Conservation (phyloP, 30 jellyfish, hydroid and myxozoan species). For the Rhopilema esculentum region DNA sequence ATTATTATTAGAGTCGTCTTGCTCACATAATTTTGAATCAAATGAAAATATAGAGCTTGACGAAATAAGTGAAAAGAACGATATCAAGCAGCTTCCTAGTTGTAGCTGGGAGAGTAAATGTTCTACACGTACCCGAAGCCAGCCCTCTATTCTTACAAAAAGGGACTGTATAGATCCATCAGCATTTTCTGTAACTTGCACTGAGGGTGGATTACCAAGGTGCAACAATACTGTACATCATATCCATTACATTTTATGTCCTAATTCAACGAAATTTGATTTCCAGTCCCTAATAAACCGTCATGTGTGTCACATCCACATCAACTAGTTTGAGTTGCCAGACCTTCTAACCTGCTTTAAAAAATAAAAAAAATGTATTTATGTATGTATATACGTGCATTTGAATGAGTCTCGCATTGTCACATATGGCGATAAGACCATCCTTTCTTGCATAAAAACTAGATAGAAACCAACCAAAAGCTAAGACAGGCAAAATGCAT, state of each 20-base stretch:
- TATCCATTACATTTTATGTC: conserved; percentile 12
- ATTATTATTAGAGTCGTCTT: background rate
- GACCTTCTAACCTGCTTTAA: too few relatives aligned
- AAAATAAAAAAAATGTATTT: too few relatives aligned
- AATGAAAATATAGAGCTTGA: background rate
- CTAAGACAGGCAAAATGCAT: background rate
- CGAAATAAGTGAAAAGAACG: background rate
- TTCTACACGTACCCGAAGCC: background rate
- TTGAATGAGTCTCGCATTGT: background rate
- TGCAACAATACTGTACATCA: background rate
- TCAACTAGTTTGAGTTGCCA: too few relatives aligned
- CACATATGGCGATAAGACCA: background rate
- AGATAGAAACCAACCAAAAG: background rate
- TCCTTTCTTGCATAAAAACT: conserved; percentile 11
- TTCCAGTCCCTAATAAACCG: background rate
- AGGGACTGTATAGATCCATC: background rate
- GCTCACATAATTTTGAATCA: background rate
- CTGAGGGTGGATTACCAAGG: conserved; percentile 1
- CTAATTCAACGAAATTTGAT: background rate
- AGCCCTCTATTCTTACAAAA: background rate
- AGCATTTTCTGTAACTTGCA: background rate
- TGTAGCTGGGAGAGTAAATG: background rate
- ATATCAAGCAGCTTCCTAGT: too few relatives aligned
- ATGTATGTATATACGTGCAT: too few relatives aligned
- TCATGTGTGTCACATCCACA: conserved; percentile 13